Percentiles rank a stretch among this genome's conserved stretches.
phyloP scores from a whole-genome alignment of 2,888 invertebrate genomes.

The Hyposoter didymator region DNA sequence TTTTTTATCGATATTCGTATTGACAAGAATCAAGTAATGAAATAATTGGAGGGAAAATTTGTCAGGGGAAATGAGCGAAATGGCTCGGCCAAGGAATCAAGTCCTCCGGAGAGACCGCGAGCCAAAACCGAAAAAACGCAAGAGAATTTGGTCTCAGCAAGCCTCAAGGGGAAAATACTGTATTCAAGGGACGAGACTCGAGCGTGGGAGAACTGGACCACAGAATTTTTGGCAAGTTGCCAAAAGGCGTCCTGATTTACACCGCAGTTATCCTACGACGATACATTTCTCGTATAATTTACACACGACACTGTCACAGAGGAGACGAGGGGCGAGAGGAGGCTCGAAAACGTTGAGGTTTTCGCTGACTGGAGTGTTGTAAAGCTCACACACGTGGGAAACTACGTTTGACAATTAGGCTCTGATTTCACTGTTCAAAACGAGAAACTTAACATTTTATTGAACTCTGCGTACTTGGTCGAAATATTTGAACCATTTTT shows the following conservation, averaged over 20 bases:
- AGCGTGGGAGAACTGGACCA: slow-evolving; percentile 34
- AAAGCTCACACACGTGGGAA: slow-evolving; percentile 19
- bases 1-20: background rate
- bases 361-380: slow-evolving; percentile 25
- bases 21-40: background rate
- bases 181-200: slow-evolving; percentile 31
- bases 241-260: slow-evolving; percentile 66
- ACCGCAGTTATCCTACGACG: slow-evolving; percentile 61
- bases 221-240: slow-evolving; percentile 66
- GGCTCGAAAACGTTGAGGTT: slow-evolving; percentile 23
- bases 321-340: background rate
- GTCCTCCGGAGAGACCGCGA: slow-evolving; percentile 1
- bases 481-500: slow-evolving; percentile 3
- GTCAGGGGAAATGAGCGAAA: background rate
- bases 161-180: slow-evolving; percentile 49
- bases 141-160: slow-evolving; percentile 40
- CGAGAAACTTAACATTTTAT: no score
- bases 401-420: slow-evolving; percentile 32
- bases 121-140: background rate
- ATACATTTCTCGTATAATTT: slow-evolving; percentile 66
- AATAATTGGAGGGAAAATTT: background rate
- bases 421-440: slow-evolving; percentile 15
- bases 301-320: slow-evolving; percentile 44
- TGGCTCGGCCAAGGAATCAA: background rate
- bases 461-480: background rate